Evolutionary conservation across 2,113 vertebrate genomes (phyloP), one percentile per base, ranked within the genome.

Genomic region (Catharus minimus): DNA sequence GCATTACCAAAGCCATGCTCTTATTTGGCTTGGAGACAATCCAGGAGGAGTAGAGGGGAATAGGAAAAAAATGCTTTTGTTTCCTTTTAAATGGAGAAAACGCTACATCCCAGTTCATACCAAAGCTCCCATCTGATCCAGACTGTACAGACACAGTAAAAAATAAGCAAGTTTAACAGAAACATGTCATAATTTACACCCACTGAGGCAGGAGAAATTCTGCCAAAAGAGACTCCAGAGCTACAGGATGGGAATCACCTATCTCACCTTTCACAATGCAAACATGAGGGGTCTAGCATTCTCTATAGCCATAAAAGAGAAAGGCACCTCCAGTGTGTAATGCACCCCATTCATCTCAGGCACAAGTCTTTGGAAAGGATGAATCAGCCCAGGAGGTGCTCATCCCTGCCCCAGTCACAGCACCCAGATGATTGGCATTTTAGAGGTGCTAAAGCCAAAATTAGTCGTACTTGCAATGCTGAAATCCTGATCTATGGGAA

Each of bases 1-100:
- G 69, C 24, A 71, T 30, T 87, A 86, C 55, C 46, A 92, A 93
- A 95, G 82, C 71, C 88, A 94, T 94, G 95, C 94, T 93, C 9
- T 0, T 80, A 73, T 46, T 47, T 91, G 86, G 38, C 66, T 91
- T 80, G 58, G 53, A 89, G 49, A 93, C 61, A 80, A 78, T n/a
- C 43, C 62, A 92, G 69, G 38, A 88, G 26, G 38, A 91, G 43
- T 79, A 65, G 28, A 5, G 27, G 30, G 26, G 8, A 77, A 24
- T 64, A 79, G 53, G 5, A 52, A 66, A 68, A 76, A 77, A 86
- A 39, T 21, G 6, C 11, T 86, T 60, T 66, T 1, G 0, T 72
- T 76, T 49, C 20, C 21, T 78, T 66, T 74, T 52, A 47, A 77
- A 88, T 11, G 41, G 27, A 32, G 32, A 88, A 38, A 94, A 83